Percentiles rank a stretch among this genome's conserved stretches.
phyloP scores from a whole-genome alignment of 2,888 invertebrate genomes.

The Euphydryas editha region DNA sequence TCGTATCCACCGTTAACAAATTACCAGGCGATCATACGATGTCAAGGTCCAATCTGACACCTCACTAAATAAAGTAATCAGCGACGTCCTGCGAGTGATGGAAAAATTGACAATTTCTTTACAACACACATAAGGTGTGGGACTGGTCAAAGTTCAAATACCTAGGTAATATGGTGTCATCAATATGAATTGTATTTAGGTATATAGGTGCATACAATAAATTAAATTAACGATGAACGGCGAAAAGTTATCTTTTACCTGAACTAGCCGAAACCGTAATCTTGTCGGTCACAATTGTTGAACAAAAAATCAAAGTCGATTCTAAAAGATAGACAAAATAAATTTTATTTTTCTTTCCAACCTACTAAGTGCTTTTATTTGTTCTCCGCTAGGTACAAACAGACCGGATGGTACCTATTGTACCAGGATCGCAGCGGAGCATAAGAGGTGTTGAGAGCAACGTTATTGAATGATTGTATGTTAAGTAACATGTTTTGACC shows the following conservation, averaged over 20 bases:
- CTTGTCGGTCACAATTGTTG: neutral
- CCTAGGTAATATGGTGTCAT: neutral
- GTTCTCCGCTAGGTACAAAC: neutral
- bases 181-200: neutral
- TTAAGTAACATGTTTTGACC: slow-evolving; percentile 21
- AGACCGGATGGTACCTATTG: slow-evolving; percentile 21
- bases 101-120: slow-evolving; percentile 42
- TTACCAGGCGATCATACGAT: slow-evolving; percentile 44
- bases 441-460: slow-evolving; percentile 31
- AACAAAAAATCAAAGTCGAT: neutral
- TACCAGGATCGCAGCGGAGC: slow-evolving; percentile 7
- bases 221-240: too few relatives aligned
- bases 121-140: slow-evolving; percentile 39
- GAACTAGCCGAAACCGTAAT: too few relatives aligned
- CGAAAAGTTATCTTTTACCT: too few relatives aligned
- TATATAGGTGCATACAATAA: too few relatives aligned
- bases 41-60: slow-evolving; percentile 51
- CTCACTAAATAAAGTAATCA: slow-evolving; percentile 50
- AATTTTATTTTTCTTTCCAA: too few relatives aligned
- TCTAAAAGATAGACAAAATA: too few relatives aligned
- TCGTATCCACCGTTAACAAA: slow-evolving; percentile 14
- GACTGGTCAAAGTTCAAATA: slow-evolving; percentile 26
- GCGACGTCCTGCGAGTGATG: slow-evolving; percentile 47
- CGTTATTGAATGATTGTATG: slow-evolving; percentile 41
- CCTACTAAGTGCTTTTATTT: too few relatives aligned